Conservation (phyloP, 2,797 vertebrate genomes). For the Crenuchus spilurus region DNA sequence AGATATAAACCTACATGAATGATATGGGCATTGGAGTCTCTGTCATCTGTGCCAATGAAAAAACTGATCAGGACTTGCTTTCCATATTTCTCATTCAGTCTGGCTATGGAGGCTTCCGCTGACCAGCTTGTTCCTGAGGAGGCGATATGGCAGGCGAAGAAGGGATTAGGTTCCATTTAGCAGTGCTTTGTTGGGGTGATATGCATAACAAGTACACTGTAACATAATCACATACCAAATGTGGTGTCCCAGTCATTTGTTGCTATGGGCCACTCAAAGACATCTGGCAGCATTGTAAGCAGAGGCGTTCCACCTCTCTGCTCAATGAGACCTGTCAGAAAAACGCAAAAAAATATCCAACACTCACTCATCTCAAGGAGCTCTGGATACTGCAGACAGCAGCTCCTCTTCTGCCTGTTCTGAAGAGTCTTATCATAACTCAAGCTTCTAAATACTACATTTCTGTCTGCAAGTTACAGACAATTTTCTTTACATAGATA, state of each 20-base stretch:
- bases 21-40: conserved; percentile 87
- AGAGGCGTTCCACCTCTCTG: conserved; percentile 84
- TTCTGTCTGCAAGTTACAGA: no score
- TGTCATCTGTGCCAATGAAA: conserved; percentile 91
- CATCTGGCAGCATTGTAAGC: conserved; percentile 77
- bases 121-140: conserved; percentile 82
- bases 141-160: conserved; percentile 27
- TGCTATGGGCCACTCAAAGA: conserved; percentile 92
- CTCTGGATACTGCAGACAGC: neutral
- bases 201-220: conserved; percentile 7
- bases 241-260: conserved; percentile 81
- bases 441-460: neutral
- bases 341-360: conserved; percentile 13
- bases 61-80: conserved; percentile 90
- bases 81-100: conserved; percentile 88
- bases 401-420: neutral
- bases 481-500: no score
- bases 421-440: neutral
- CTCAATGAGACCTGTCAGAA: conserved; percentile 84
- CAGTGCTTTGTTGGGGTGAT: neutral
- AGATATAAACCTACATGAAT: conserved; percentile 88
- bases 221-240: conserved; percentile 74
- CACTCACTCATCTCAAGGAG: neutral
- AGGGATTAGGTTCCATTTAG: neutral
- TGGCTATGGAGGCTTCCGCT: conserved; percentile 84